Evolutionary conservation across 2,113 vertebrate genomes (phyloP).

Genomic region (Leptocoma aspasia): DNA sequence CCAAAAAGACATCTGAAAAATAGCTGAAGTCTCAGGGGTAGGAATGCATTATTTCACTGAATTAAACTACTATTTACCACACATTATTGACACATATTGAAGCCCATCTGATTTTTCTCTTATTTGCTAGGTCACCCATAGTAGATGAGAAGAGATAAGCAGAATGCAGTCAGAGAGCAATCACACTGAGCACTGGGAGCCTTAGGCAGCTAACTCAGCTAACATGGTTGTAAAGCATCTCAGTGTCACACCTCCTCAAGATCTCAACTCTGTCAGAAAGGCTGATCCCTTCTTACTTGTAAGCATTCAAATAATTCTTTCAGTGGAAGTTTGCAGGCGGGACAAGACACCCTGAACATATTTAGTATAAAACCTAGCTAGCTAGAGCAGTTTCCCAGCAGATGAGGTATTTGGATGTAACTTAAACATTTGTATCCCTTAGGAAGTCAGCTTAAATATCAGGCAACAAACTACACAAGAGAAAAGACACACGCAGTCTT

Average conservation of each 20-base stretch:
- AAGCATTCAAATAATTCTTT: neutral
- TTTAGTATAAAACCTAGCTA: neutral
- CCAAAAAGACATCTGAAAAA: neutral
- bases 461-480: neutral
- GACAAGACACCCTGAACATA: neutral
- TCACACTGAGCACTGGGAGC: neutral
- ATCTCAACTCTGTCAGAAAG: neutral
- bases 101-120: neutral
- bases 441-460: neutral
- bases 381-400: neutral
- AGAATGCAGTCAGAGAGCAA: neutral
- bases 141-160: neutral
- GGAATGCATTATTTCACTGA: neutral
- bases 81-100: neutral
- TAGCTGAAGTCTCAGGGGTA: neutral
- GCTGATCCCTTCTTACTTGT: neutral
- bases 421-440: neutral
- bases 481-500: fast-evolving
- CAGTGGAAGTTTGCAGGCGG: neutral
- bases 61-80: neutral
- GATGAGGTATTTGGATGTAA: neutral
- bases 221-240: neutral
- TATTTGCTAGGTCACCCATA: neutral
- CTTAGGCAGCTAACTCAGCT: neutral
- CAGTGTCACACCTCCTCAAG: neutral